Conservation (phyloP, 2,113 vertebrate species). For the Pagrus major region DNA sequence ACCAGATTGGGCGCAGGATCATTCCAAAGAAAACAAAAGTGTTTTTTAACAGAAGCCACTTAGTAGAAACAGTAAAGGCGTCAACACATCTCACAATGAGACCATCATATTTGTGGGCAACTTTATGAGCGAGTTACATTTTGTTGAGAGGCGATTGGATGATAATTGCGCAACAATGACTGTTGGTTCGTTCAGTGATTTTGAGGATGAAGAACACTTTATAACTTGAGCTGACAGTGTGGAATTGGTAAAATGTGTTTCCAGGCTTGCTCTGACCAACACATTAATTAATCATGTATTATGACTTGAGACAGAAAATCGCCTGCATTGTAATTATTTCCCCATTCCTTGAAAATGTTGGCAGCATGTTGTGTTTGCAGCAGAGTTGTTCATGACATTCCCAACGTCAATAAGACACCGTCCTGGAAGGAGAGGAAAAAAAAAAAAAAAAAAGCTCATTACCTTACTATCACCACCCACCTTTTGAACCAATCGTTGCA, state of each 20-base stretch:
- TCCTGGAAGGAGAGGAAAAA: background rate
- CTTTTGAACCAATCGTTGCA: slow-evolving; percentile 62
- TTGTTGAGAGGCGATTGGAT: background rate
- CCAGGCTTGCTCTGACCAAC: no score
- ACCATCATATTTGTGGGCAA: background rate
- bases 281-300: background rate
- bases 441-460: background rate
- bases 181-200: background rate
- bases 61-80: no score
- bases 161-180: background rate
- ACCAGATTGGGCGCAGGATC: background rate
- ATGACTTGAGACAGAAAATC: background rate
- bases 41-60: background rate
- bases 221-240: no score
- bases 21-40: background rate
- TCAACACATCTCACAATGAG: no score
- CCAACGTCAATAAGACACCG: background rate
- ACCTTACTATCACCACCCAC: slow-evolving; percentile 54
- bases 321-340: background rate
- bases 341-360: background rate
- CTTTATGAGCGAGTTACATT: background rate
- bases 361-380: background rate
- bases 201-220: slow-evolving; percentile 2
- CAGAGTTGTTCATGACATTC: background rate
- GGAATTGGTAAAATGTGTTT: no score